Percentiles rank a stretch among this genome's conserved stretches.
Conservation (phyloP, 2,888 invertebrate genomes). For the Melieria omissa region DNA sequence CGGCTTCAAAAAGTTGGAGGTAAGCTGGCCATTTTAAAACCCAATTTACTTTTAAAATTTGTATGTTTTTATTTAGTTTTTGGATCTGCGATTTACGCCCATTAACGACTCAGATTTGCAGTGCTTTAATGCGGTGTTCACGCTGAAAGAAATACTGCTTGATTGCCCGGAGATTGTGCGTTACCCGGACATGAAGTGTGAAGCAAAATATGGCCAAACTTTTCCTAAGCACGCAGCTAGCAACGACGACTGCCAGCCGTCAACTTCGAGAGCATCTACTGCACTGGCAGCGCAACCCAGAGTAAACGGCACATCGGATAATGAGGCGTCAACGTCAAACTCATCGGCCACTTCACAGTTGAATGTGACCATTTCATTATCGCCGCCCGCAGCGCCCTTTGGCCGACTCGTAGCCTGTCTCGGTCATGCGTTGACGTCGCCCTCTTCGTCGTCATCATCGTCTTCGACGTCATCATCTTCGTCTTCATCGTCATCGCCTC, state of each 20-base stretch:
- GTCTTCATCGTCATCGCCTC: constrained; percentile 37
- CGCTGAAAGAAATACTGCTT: constrained; percentile 69
- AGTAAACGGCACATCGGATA: neutral
- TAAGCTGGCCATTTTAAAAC: constrained; percentile 31
- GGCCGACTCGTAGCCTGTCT: neutral
- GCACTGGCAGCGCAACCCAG: neutral
- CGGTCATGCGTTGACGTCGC: constrained; percentile 19
- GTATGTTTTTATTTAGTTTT: constrained; percentile 58
- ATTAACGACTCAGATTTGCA: constrained; percentile 72
- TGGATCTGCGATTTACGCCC: constrained; percentile 71
- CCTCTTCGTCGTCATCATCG: constrained; percentile 35
- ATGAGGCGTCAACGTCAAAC: neutral
- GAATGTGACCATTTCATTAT: constrained; percentile 3
- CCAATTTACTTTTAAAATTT: neutral
- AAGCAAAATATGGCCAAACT: neutral
- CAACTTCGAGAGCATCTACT: constrained; percentile 31
- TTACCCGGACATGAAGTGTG: neutral
- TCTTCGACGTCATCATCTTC: constrained; percentile 42
- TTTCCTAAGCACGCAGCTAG: neutral
- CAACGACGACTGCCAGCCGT: constrained; percentile 21
- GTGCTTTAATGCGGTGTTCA: constrained; percentile 70
- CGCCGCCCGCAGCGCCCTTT: neutral
- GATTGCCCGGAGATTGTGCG: constrained; percentile 64
- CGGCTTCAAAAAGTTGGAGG: constrained; percentile 70
- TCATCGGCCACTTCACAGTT: constrained; percentile 15